Conservation (phyloP, 2,113 vertebrate species). For the Lophochroa leadbeateri region DNA sequence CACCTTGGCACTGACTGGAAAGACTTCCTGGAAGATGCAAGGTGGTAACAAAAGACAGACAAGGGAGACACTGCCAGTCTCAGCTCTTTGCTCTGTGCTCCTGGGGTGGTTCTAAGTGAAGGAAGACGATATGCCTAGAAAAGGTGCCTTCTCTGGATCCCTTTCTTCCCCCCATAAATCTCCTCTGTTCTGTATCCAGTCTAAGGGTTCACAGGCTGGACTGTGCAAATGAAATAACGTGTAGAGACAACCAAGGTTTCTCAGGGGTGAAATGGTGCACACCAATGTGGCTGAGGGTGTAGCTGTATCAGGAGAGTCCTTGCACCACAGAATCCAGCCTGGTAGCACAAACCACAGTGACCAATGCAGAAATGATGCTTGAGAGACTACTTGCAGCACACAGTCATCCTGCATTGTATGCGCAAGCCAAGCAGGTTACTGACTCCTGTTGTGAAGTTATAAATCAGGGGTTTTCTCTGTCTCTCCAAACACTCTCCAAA, state of each 20-base stretch:
- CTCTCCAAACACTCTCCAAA: not conserved
- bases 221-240: not conserved
- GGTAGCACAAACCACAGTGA: not conserved
- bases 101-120: not conserved
- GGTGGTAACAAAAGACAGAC: not conserved
- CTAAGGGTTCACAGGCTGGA: not conserved
- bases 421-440: not conserved
- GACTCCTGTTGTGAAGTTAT: not conserved
- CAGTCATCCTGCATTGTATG: accelerated
- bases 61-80: not conserved
- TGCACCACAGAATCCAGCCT: not conserved
- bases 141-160: not conserved
- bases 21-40: not conserved
- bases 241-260: not conserved
- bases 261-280: not conserved
- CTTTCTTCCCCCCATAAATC: not conserved
- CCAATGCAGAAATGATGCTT: not conserved
- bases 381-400: not conserved
- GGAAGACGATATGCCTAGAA: not conserved
- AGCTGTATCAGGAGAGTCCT: not conserved
- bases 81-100: not conserved
- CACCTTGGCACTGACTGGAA: not conserved
- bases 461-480: not conserved
- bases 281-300: not conserved
- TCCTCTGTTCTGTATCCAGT: not conserved